phyloP scores from a whole-genome alignment of 1,140 invertebrate genomes.

The Habropoda laboriosa region DNA sequence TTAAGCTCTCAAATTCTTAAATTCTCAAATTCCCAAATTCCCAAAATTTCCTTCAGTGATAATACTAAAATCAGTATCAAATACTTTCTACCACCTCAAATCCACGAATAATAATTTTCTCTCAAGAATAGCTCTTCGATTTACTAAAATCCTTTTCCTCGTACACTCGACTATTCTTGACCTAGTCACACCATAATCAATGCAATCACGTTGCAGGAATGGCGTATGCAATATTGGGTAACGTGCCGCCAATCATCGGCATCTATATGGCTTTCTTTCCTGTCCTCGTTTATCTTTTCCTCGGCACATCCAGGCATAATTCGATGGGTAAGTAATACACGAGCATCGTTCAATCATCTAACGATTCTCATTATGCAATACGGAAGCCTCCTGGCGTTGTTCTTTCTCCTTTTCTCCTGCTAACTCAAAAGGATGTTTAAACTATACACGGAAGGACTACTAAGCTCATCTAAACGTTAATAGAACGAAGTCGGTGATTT shows the following conservation, averaged over 20 bases:
- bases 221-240: conserved; percentile 94
- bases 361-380: not conserved
- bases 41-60: too few relatives aligned
- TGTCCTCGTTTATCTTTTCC: conserved; percentile 92
- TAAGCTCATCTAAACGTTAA: too few relatives aligned
- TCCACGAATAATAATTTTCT: too few relatives aligned
- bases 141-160: too few relatives aligned
- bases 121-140: too few relatives aligned
- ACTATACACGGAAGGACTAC: too few relatives aligned
- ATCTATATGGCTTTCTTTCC: conserved; percentile 98
- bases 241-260: conserved; percentile 93
- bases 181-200: not conserved
- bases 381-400: not conserved
- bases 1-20: too few relatives aligned
- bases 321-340: conserved; percentile 88
- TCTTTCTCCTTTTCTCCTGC: not conserved
- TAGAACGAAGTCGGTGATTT: not conserved
- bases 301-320: conserved; percentile 95
- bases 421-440: too few relatives aligned
- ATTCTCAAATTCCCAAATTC: too few relatives aligned
- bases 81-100: too few relatives aligned
- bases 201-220: conserved; percentile 85
- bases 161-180: not conserved
- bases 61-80: too few relatives aligned
- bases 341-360: not conserved